A percentile compares a stretch with the other conserved stretches of the same genome.
Conservation (phyloP, 2,113 vertebrate species). For the Dromiciops gliroides region DNA sequence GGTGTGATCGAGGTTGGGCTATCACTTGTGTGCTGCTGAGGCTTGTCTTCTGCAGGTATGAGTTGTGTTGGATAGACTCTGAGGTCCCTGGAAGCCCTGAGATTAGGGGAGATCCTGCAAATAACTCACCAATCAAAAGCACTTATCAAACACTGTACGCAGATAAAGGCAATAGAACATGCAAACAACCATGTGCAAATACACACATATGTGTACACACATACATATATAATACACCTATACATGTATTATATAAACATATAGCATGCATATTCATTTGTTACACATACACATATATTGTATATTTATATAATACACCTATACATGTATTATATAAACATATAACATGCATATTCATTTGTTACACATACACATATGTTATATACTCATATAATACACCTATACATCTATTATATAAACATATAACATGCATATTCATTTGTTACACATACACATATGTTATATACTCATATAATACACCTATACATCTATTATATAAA, state of each 20-base stretch:
- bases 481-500: too few species aligned
- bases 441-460: too few species aligned
- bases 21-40: background rate
- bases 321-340: background rate
- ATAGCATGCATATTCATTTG: too few species aligned
- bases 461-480: too few species aligned
- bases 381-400: too few species aligned
- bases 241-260: too few species aligned
- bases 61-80: background rate
- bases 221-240: background rate
- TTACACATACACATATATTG: too few species aligned
- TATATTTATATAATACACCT: too few species aligned
- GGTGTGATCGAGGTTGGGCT: background rate
- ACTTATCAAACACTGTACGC: background rate
- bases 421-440: too few species aligned
- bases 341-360: too few species aligned
- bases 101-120: background rate
- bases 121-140: background rate
- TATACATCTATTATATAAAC: too few species aligned
- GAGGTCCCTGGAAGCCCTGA: background rate
- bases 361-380: too few species aligned
- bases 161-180: background rate
- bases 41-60: background rate
- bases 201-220: background rate
- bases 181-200: background rate